phyloP scores from a whole-genome alignment of 2,113 vertebrate genomes.

The Camelus bactrianus region DNA sequence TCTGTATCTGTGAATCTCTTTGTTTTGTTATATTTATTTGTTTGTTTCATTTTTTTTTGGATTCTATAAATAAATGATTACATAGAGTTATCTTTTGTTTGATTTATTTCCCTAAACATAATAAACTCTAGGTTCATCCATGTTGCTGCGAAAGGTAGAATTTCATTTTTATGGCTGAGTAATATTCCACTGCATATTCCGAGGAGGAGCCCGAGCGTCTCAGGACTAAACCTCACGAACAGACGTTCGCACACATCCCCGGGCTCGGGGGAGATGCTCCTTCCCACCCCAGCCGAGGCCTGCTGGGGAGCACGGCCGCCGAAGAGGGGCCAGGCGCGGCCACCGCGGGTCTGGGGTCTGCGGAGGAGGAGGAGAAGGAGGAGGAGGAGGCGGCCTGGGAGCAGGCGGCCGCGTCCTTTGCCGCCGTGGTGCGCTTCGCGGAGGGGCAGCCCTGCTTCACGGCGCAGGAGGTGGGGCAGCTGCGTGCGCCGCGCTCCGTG shows the following conservation, averaged over 20 bases:
- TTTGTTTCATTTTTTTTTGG: no score
- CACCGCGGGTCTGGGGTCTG: fast-evolving
- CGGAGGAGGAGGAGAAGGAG: background rate
- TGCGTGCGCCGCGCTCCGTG: background rate
- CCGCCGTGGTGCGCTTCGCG: background rate
- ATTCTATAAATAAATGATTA: no score
- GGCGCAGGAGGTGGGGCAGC: constrained; percentile 62
- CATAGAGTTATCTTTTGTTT: no score
- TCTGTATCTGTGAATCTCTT: no score
- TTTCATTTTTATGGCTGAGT: no score
- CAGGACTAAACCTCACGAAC: background rate
- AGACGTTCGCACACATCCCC: background rate
- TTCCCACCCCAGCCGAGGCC: background rate
- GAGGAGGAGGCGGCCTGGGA: constrained; percentile 50
- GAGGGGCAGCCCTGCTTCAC: constrained; percentile 66
- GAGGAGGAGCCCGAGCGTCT: background rate
- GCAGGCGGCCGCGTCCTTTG: constrained; percentile 58
- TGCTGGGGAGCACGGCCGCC: fast-evolving
- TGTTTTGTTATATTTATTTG: no score
- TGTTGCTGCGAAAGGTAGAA: no score
- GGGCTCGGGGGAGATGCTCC: background rate
- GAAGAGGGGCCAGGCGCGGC: no score
- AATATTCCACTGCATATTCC: background rate
- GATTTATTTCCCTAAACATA: no score
- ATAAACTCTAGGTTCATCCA: no score